Evolutionary conservation across 2,113 vertebrate species (phyloP).

Genomic region (Alethe diademata): DNA sequence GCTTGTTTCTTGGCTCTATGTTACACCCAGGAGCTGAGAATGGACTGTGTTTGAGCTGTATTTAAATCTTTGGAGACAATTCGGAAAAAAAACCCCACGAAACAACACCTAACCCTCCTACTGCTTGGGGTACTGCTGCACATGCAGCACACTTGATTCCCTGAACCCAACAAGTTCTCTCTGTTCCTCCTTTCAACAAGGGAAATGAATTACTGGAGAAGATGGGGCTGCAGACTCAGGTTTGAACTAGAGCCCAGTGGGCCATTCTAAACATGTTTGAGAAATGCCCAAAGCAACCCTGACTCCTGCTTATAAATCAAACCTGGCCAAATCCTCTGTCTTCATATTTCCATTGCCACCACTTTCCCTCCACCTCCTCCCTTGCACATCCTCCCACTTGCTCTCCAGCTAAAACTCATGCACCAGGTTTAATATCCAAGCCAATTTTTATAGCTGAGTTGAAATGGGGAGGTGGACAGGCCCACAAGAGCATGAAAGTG

Average conservation of each 20-base stretch:
- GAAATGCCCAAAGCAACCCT: neutral
- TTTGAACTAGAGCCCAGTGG: neutral
- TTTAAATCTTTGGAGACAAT: neutral
- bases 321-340: neutral
- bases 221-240: neutral
- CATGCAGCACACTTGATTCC: neutral
- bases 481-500: constrained; percentile 6
- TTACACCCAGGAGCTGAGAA: neutral
- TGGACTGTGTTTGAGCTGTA: neutral
- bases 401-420: neutral
- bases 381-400: neutral
- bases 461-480: neutral
- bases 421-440: neutral
- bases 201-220: neutral
- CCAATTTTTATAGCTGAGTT: constrained; percentile 21
- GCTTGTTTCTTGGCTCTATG: neutral
- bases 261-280: neutral
- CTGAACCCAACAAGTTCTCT: neutral
- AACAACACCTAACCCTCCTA: neutral
- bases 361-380: neutral
- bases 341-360: neutral
- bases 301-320: neutral
- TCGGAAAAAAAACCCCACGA: neutral
- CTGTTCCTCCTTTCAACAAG: neutral
- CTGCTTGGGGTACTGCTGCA: neutral